Conservation (phyloP, 2,113 vertebrate genomes). For the Carassius auratus region DNA sequence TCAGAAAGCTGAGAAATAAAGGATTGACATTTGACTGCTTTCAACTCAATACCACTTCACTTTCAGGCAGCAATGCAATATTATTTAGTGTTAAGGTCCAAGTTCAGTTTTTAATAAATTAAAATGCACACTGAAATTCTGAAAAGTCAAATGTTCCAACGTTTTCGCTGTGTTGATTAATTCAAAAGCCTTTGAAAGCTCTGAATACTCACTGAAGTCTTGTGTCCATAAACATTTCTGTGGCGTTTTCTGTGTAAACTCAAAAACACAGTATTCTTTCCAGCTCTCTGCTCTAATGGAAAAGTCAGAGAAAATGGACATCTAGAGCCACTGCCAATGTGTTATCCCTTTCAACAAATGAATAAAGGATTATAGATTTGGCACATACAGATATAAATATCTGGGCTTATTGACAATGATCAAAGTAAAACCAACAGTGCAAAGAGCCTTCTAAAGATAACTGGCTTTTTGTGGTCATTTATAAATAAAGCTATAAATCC, state of each 20-base stretch:
- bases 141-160: neutral
- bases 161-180: neutral
- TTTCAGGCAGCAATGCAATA: neutral
- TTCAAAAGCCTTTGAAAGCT: neutral
- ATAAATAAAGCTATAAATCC: neutral
- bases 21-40: neutral
- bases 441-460: slow-evolving; percentile 29
- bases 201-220: neutral
- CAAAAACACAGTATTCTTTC: neutral
- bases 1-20: neutral
- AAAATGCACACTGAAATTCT: neutral
- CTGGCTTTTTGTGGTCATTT: slow-evolving; percentile 22
- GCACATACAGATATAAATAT: neutral
- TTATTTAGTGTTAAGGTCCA: slow-evolving; percentile 1
- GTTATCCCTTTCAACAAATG: slow-evolving; percentile 1
- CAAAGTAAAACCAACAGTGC: slow-evolving; percentile 10
- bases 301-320: neutral
- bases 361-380: slow-evolving; percentile 20
- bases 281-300: slow-evolving; percentile 12
- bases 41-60: neutral
- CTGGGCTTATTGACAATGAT: neutral
- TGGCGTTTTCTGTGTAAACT: neutral
- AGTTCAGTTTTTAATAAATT: neutral
- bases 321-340: slow-evolving; percentile 7
- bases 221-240: neutral